Percentiles rank a stretch among this genome's conserved stretches.
These are phyloP conservation scores for Lordiphosa collinella DNA, from an alignment of 1,140 invertebrate genomes.

Conservation along the genomic window DNA sequence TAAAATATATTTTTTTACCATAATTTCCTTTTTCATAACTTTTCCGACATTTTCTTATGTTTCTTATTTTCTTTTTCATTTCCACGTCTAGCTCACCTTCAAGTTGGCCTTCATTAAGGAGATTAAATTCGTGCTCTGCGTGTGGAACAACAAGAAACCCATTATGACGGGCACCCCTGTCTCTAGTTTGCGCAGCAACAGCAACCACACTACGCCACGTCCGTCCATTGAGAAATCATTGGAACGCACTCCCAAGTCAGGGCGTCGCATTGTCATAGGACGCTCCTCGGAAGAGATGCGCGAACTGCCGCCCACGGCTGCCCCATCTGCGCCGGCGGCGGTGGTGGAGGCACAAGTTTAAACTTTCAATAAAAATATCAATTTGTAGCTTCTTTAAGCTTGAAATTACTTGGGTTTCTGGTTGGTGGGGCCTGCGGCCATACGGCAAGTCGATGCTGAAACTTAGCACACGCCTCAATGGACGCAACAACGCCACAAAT, in stretches of 20 bases:
- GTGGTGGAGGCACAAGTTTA: conserved; percentile 29
- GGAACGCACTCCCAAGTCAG: conserved; percentile 55
- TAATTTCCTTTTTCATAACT: not conserved
- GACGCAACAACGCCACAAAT: conserved; percentile 7
- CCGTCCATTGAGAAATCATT: conserved; percentile 50
- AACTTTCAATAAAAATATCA: conserved; percentile 37
- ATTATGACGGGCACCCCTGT: conserved; percentile 41
- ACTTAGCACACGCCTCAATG: conserved; percentile 52
- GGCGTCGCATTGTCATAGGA: conserved; percentile 49
- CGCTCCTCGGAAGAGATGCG: conserved; percentile 58
- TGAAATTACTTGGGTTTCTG: conserved; percentile 54
- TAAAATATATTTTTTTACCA: no score
- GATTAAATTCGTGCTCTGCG: conserved; percentile 57
- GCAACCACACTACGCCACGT: conserved; percentile 22
- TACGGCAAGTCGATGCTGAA: conserved; percentile 37
- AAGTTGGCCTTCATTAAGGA: conserved; percentile 61
- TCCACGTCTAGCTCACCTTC: conserved; percentile 73
- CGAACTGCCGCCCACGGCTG: conserved; percentile 27
- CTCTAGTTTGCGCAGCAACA: conserved; percentile 29
- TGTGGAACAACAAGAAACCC: conserved; percentile 76
- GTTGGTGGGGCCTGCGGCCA: conserved; percentile 25
- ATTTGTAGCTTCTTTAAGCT: conserved; percentile 61
- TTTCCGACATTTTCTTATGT: not conserved
- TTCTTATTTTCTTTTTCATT: conserved; percentile 56
- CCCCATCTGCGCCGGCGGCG: no score